Evolutionary conservation across 2,797 vertebrate species (phyloP).

Genomic region (Peromyscus nudipes): DNA sequence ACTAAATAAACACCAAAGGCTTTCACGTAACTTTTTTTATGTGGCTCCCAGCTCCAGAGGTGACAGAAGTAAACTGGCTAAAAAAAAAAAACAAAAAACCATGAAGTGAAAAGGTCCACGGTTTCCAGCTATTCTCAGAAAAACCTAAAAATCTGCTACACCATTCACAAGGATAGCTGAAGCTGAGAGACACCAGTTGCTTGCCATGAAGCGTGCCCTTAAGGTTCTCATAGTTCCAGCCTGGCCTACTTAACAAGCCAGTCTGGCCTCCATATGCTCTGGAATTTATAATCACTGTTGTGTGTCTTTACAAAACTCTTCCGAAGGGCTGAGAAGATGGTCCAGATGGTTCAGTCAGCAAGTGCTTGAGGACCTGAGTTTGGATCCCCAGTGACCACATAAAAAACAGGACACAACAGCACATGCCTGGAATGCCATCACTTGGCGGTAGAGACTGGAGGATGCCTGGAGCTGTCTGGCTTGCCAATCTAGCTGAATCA

Average conservation of each 20-base stretch:
- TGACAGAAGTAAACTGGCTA: background rate
- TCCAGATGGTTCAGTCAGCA: background rate
- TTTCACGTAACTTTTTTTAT: constrained; percentile 6
- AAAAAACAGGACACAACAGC: background rate
- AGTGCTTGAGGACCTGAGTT: background rate
- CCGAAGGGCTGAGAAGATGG: background rate
- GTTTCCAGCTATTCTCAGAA: constrained; percentile 51
- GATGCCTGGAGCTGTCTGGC: background rate
- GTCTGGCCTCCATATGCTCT: background rate
- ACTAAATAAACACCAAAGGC: constrained; percentile 35
- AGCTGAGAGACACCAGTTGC: background rate
- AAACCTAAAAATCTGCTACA: background rate
- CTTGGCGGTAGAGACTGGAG: background rate
- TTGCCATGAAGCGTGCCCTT: background rate
- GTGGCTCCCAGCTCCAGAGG: background rate
- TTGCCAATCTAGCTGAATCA: background rate
- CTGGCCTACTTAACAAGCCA: constrained; percentile 43
- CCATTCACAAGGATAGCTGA: background rate
- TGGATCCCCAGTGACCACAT: background rate
- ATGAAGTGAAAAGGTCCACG: background rate
- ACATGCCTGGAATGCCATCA: background rate
- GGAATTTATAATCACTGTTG: constrained; percentile 4
- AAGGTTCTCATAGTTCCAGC: background rate
- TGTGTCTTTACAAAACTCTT: background rate
- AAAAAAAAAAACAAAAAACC: background rate